Conservation (phyloP, 2,888 invertebrate genomes). For the Brachyptera risi region DNA sequence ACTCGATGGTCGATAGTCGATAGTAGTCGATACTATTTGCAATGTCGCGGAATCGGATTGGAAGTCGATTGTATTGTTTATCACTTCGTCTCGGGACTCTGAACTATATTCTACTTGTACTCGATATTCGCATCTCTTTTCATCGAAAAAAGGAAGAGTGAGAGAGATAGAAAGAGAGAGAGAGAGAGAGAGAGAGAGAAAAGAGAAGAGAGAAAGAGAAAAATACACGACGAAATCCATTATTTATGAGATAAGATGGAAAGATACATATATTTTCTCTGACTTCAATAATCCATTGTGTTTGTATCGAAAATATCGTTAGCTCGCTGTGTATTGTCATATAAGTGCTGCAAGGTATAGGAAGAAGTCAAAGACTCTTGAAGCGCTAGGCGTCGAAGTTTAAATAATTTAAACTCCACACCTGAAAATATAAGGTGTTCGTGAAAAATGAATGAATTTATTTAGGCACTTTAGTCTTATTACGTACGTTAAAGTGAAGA, state of each 20-base stretch:
- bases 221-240: slow-evolving; percentile 18
- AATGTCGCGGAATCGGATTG: not conserved
- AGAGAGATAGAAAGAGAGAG: too few relatives aligned
- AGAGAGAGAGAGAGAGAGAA: too few relatives aligned
- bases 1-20: not conserved
- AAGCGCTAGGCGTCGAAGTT: too few relatives aligned
- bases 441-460: too few relatives aligned
- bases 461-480: too few relatives aligned
- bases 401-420: too few relatives aligned
- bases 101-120: not conserved
- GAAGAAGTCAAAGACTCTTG: not conserved
- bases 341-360: not conserved
- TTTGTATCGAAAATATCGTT: not conserved
- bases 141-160: too few relatives aligned
- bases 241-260: slow-evolving; percentile 24
- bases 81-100: not conserved
- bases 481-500: too few relatives aligned
- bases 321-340: not conserved
- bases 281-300: slow-evolving; percentile 16
- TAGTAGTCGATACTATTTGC: not conserved
- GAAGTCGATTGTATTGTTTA: slow-evolving; percentile 7
- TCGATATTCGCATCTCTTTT: too few relatives aligned
- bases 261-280: slow-evolving; percentile 23
- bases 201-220: not conserved
- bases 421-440: too few relatives aligned